These are phyloP conservation scores for Drosophila greeni DNA, from an alignment of 2,888 invertebrate genomes.

Conservation along the genomic window DNA sequence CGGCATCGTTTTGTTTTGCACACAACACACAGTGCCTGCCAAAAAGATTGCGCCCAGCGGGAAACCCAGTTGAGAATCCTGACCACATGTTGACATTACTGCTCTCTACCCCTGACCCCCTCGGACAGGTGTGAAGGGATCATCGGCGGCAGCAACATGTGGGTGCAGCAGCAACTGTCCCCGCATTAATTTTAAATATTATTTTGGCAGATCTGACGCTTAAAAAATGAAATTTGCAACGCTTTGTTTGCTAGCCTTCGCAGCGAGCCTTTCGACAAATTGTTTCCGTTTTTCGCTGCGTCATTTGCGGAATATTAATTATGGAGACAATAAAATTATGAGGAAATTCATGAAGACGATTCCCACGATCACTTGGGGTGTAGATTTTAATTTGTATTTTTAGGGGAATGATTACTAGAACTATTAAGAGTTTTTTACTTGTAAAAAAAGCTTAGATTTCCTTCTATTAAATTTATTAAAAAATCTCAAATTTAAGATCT, in stretches of 20 bases:
- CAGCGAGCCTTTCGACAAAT: constrained; percentile 64
- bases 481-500: neutral
- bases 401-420: too few relatives aligned
- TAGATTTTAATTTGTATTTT: neutral
- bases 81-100: constrained; percentile 71
- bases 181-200: constrained; percentile 71
- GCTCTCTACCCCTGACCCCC: constrained; percentile 12
- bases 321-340: constrained; percentile 12
- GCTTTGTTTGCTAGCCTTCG: constrained; percentile 42
- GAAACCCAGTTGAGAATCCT: constrained; percentile 35
- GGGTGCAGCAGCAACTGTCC: constrained; percentile 60
- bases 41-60: constrained; percentile 59
- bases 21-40: constrained; percentile 20
- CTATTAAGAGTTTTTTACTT: neutral
- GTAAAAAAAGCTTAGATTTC: neutral
- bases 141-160: constrained; percentile 40
- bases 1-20: constrained; percentile 69
- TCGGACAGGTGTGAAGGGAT: constrained; percentile 64
- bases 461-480: neutral
- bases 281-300: constrained; percentile 58
- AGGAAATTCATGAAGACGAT: neutral
- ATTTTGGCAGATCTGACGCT: constrained; percentile 65
- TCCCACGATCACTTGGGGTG: neutral
- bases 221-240: constrained; percentile 63
- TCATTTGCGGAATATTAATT: constrained; percentile 59